Evolutionary conservation across 2,797 vertebrate species (phyloP).

Genomic region (Lepilemur septentrionalis): DNA sequence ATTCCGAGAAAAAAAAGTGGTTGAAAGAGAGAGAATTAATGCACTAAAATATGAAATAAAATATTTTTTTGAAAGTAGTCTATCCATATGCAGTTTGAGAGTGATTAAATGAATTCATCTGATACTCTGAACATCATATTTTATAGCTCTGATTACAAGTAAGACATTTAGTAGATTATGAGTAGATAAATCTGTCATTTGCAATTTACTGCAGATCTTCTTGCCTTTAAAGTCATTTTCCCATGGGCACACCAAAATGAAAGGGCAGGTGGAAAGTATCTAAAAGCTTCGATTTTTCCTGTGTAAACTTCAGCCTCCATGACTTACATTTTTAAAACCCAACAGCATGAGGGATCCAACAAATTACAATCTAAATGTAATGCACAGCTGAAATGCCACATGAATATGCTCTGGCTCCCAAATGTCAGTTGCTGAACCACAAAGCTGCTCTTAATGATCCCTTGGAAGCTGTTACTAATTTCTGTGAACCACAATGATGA

Average conservation of each 20-base stretch:
- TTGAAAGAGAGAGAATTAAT: neutral
- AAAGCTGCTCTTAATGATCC: slow-evolving; percentile 40
- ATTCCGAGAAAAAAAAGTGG: neutral
- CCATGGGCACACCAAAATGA: neutral
- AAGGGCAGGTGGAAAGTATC: slow-evolving; percentile 41
- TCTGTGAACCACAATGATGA: neutral
- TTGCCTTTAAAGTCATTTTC: slow-evolving; percentile 18
- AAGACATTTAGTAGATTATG: slow-evolving; percentile 56
- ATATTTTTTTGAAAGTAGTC: neutral
- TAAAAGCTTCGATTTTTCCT: slow-evolving; percentile 24
- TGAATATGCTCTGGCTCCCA: slow-evolving; percentile 43
- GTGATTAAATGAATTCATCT: slow-evolving; percentile 50
- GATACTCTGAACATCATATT: slow-evolving; percentile 21
- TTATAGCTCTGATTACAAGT: slow-evolving; percentile 59
- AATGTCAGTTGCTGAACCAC: slow-evolving; percentile 46
- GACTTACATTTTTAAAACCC: slow-evolving; percentile 50
- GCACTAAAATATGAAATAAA: slow-evolving; percentile 15
- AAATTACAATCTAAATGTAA: slow-evolving; percentile 34
- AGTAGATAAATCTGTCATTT: slow-evolving; percentile 63
- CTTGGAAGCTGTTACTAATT: slow-evolving; percentile 54
- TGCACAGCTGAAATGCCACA: slow-evolving; percentile 43
- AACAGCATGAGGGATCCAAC: slow-evolving; percentile 2
- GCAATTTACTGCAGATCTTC: slow-evolving; percentile 39
- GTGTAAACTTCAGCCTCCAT: slow-evolving; percentile 31
- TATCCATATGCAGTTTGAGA: neutral